A percentile compares a stretch with the other conserved stretches of the same genome.
These are phyloP conservation scores for Protonibea diacanthus DNA, from an alignment of 2,797 vertebrate genomes.

Conservation along the genomic window DNA sequence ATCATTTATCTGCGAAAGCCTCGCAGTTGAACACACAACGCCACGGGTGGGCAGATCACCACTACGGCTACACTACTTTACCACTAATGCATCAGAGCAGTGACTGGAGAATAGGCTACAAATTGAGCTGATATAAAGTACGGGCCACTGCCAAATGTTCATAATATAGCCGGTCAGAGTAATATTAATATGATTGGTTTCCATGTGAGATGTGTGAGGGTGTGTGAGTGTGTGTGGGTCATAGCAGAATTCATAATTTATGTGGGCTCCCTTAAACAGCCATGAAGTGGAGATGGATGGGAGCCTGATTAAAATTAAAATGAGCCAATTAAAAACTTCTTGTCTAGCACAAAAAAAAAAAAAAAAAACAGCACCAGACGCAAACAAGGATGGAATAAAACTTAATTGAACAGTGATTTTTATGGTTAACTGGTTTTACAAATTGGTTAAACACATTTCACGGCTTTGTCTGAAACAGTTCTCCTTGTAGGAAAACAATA, in stretches of 20 bases:
- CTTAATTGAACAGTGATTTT: constrained; percentile 32
- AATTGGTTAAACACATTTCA: constrained; percentile 45
- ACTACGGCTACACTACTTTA: constrained; percentile 9
- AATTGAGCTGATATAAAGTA: constrained; percentile 47
- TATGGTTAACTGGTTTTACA: constrained; percentile 41
- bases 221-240: neutral
- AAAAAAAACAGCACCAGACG: constrained; percentile 8
- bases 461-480: constrained; percentile 1
- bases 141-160: constrained; percentile 3
- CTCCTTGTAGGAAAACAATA: neutral
- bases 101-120: constrained; percentile 25
- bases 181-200: constrained; percentile 13
- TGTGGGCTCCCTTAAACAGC: constrained; percentile 12
- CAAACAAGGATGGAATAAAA: constrained; percentile 46
- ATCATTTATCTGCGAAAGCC: constrained; percentile 66
- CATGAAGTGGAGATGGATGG: constrained; percentile 11
- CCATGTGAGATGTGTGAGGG: neutral
- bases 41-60: constrained; percentile 46
- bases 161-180: constrained; percentile 26
- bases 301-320: constrained; percentile 59
- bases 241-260: constrained; percentile 32
- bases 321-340: constrained; percentile 62
- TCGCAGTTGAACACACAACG: constrained; percentile 38
- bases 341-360: constrained; percentile 9
- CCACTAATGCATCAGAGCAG: constrained; percentile 39